Evolutionary conservation across 2,797 vertebrate genomes (phyloP), one percentile per base, ranked within the genome.

Genomic region (Lerista edwardsae): DNA sequence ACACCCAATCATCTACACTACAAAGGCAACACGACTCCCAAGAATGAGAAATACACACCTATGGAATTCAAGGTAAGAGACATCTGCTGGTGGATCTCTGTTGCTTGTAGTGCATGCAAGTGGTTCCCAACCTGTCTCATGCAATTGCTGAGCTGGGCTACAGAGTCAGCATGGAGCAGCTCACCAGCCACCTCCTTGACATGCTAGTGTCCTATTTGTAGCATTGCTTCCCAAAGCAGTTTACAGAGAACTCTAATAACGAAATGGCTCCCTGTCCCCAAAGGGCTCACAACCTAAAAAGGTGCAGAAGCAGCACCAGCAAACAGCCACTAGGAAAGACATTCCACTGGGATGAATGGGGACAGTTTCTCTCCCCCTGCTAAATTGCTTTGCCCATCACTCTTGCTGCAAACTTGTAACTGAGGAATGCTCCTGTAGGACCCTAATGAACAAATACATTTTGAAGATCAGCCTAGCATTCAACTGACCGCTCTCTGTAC

Each of bases 1-100:
- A 98, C 97, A 69, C 97, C 97, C 85, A 98, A 98, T 94, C 97
- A 98, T 86, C 96, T 98, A 86, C 97, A 97, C 93, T 98, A 98
- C 95, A 98, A 98, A 94, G 97, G 96, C 84, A 98, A 97, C 88
- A 94, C 97, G 82, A 97, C 97, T 0, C 97, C 98, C 91, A 99
- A 99, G 94, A 99, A 99, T 0, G 98, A 99, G 95, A 98, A 98
- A 91, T 98, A 98, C 95, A 98, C 98, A 80, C 98, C 98, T 62
- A 99, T 99, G 98, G 98, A 99, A 95, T 99, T 99, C 91, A 98
- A 99, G 98, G 98, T 99, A 92, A 81, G 94, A 31, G 31, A 44
- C 79, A 83, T 72, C 23, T 59, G 25, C 36, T 19, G 23, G 21
- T 41, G 14, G 44, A 6, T 71, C 55, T 11, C 10, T 41, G 41